Conservation (phyloP, 1,140 invertebrate species). For the Penaeus vannamei region DNA sequence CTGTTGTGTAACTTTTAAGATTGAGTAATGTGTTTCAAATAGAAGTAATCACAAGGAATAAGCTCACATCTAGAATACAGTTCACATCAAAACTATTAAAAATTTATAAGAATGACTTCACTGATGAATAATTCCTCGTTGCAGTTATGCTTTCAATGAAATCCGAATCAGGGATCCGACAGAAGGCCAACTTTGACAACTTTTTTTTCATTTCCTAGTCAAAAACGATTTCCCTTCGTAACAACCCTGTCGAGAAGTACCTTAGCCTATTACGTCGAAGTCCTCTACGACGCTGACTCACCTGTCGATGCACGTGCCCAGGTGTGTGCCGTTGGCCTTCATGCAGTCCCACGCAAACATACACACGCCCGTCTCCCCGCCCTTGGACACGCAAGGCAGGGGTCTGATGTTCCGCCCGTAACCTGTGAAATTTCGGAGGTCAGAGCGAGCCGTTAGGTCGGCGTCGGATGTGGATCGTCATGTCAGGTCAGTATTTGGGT, state of each 20-base stretch:
- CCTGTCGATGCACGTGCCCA: constrained; percentile 90
- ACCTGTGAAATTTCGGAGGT: constrained; percentile 74
- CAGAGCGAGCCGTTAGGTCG: neutral
- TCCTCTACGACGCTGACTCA: neutral
- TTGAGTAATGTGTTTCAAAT: too few relatives aligned
- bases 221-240: too few relatives aligned
- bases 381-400: constrained; percentile 85
- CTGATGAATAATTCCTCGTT: neutral
- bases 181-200: too few relatives aligned
- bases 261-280: neutral
- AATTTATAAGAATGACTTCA: neutral
- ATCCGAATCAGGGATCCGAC: too few relatives aligned
- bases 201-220: too few relatives aligned
- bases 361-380: constrained; percentile 86
- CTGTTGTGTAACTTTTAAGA: too few relatives aligned
- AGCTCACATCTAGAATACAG: too few relatives aligned
- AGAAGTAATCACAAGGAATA: too few relatives aligned
- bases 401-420: constrained; percentile 88
- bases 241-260: too few relatives aligned
- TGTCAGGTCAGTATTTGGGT: neutral
- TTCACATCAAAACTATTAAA: too few relatives aligned
- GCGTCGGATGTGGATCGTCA: neutral
- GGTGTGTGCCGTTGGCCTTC: constrained; percentile 89
- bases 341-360: constrained; percentile 96
- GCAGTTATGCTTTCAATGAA: neutral